Percentiles rank a stretch among this genome's conserved stretches.
phyloP scores from a whole-genome alignment of 2,888 invertebrate species.

The Pedicia rivosa region DNA sequence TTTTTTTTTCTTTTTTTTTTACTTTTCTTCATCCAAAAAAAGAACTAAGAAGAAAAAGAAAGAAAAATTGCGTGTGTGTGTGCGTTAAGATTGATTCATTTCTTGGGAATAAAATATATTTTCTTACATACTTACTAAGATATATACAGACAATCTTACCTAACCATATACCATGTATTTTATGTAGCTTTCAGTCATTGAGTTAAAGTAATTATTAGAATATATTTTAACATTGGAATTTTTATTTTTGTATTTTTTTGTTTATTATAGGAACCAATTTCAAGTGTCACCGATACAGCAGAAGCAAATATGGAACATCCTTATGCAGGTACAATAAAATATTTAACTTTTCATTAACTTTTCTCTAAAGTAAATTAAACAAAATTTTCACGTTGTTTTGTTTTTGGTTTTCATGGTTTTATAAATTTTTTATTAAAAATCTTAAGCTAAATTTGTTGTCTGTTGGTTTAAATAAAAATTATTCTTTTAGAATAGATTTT shows the following conservation, averaged over 20 bases:
- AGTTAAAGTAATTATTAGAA: too few relatives aligned
- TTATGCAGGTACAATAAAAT: constrained; percentile 1
- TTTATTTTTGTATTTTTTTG: background rate
- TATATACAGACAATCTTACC: background rate
- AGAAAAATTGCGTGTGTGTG: too few relatives aligned
- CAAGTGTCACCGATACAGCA: constrained; percentile 2
- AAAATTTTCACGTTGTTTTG: too few relatives aligned
- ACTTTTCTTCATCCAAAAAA: too few relatives aligned
- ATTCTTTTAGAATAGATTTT: background rate
- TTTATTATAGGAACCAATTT: constrained; percentile 1
- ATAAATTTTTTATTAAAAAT: too few relatives aligned
- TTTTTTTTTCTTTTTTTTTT: too few relatives aligned
- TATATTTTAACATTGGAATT: too few relatives aligned
- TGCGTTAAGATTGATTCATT: background rate
- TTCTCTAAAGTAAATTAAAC: too few relatives aligned
- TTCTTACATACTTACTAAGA: background rate
- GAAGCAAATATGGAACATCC: constrained; percentile 3
- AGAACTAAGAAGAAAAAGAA: too few relatives aligned
- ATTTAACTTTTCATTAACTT: background rate
- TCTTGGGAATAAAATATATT: background rate
- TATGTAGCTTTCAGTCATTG: too few relatives aligned
- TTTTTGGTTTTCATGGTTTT: too few relatives aligned
- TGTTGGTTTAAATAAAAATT: background rate
- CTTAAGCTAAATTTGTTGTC: too few relatives aligned
- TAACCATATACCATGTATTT: background rate